Conservation (phyloP, 1,140 invertebrate genomes). For the Drosophila pandora region DNA sequence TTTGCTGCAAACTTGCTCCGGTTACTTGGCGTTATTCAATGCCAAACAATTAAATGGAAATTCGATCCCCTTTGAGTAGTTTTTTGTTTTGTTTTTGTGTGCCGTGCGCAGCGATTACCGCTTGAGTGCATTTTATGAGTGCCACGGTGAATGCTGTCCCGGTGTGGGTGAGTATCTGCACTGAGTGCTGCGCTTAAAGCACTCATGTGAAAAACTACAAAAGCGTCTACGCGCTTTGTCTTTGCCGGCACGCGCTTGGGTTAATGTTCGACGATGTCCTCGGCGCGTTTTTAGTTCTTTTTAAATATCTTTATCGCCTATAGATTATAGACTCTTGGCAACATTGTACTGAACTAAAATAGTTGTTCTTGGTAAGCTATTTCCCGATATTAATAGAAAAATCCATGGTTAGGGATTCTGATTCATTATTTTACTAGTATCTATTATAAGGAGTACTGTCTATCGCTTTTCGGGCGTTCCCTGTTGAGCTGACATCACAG, state of each 20-base stretch:
- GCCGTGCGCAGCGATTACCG: conserved; percentile 33
- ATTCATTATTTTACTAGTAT: too few relatives aligned
- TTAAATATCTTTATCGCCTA: too few relatives aligned
- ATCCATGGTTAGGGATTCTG: too few relatives aligned
- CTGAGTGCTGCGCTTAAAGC: conserved; percentile 50
- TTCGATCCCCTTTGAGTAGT: conserved; percentile 27
- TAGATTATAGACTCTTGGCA: too few relatives aligned
- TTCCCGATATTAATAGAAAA: too few relatives aligned
- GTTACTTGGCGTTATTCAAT: conserved; percentile 37
- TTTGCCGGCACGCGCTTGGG: conserved; percentile 57
- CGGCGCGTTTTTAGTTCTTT: too few relatives aligned
- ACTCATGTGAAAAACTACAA: conserved; percentile 64
- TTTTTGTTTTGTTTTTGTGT: conserved; percentile 30
- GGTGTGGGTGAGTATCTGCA: conserved; percentile 25
- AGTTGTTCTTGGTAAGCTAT: too few relatives aligned
- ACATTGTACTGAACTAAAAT: too few relatives aligned
- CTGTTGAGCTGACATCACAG: conserved; percentile 33
- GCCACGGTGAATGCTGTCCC: conserved; percentile 5
- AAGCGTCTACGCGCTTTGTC: conserved; percentile 31
- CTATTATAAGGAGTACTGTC: too few relatives aligned
- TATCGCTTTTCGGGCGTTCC: neutral
- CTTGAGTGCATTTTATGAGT: conserved; percentile 54
- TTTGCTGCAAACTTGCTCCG: conserved; percentile 9
- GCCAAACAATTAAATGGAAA: conserved; percentile 59
- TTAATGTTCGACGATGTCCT: conserved; percentile 3